Base-by-base conservation (phyloP, 30 jellyfish, hydroid and myxozoan genomes). In the Aurelia aurita complex sp. Pacific region DNA sequence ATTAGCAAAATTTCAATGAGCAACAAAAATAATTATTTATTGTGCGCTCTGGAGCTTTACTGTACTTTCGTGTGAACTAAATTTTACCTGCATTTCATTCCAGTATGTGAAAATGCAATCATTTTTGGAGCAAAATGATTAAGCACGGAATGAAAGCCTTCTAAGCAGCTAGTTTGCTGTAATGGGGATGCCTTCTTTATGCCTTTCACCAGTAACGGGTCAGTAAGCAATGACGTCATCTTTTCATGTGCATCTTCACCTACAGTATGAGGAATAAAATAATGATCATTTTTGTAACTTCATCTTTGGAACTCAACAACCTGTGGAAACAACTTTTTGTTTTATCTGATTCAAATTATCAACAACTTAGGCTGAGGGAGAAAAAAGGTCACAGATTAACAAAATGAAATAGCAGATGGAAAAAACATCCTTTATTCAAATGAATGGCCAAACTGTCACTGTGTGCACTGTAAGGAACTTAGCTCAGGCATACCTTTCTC, bases 101-200 rank as follows among this genome's bases (percentile, higher is more conserved):
- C 88, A 29, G 67, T 17, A 4, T 77, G 70, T 59, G 88, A 77
- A 38, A 23, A 77, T 18, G 52, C 77, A 64, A 77, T 77, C 88
- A 77, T 77, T 43, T 77, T 77, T 4, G 88, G 88, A 17, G 80
- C 78, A 64, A 77, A 77, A 43, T 77, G 88, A 52, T 75, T 75
- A 29, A 75, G 74, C 14, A 75, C 86, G 4, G 86, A 59, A 64
- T 77, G 88, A 64, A 59, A 77, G 42, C 80, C 88, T 33, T 77
- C 88, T 23, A 77, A 12, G 23, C 78, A 77, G 88, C 79, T 77
- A 0, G 63, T 77, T 68, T 77, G 88, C 18, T 40, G 81, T 33
- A 61, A n/a, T 53, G 64, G 88, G 19, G 88, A 77, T 10, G 78
- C 78, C 66, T 59, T 33, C 77, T 42, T 77, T 12, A 55, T 59